Base-by-base conservation (phyloP, 2,113 vertebrate genomes). In the Aix galericulata region DNA sequence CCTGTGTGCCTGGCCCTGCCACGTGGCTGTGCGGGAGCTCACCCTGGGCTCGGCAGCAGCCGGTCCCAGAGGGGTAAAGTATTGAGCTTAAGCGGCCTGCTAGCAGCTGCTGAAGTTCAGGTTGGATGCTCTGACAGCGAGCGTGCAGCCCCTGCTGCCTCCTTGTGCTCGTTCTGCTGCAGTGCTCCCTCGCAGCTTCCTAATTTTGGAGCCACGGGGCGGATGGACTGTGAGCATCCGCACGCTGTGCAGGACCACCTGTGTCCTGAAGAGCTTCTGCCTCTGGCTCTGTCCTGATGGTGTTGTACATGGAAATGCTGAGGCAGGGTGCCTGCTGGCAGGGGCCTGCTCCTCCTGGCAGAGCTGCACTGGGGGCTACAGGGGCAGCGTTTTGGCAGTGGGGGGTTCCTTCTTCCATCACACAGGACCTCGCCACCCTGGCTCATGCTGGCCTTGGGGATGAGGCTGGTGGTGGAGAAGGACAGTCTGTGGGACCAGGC, bases 371-470 rank as follows among this genome's bases (percentile, higher is more conserved):
- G 50, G 23, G 50, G 48, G 48, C 22, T 22, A 4, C 12, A 10
- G 50, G 50, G 23, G 50, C 50, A 25, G n/a, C 42, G 2, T 29
- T 44, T 58, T 42, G 12, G 17, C 9, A 48, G 10, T 4, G 59
- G 40, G 12, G 2, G 2, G 0, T 12, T 14, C 17, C 50, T 17
- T 13, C 71, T n/a, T 5, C 0, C 25, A 4, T 22, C 2, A 0
- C 27, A 5, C 3, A 8, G 17, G 55, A 46, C 53, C 2, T 56
- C 55, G 4, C 31, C 3, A 31, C 50, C 13, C 23, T 52, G 50
- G 48, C 48, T 50, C 22, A 13, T 13, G 22, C 48, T 50, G 48
- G 0, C 52, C 21, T 31, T 8, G 1, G 16, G 3, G 26, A 2
- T 31, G 50, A 32, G 10, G 53, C 75, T 60, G 53, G 10, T 42